phyloP scores from a whole-genome alignment of 1,140 invertebrate species.

The Whitmania pigra region DNA sequence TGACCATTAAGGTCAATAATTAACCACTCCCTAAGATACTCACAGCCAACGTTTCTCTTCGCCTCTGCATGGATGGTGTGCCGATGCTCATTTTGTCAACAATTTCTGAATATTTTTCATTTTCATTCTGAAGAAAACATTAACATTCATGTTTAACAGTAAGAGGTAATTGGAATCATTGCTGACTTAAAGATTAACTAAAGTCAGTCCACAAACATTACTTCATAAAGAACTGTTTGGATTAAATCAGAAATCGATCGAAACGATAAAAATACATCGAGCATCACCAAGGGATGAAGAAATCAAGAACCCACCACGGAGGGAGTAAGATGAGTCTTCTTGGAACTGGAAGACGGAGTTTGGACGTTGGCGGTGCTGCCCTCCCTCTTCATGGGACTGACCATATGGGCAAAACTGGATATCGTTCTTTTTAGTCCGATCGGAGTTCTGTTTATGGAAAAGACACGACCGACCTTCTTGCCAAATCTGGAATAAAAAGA shows the following conservation, averaged over 20 bases:
- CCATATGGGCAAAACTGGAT: conserved; percentile 57
- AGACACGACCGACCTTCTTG: conserved; percentile 71
- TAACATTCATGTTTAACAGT: not conserved
- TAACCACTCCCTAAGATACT: not conserved
- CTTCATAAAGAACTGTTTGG: too few relatives aligned
- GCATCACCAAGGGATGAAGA: conserved; percentile 32
- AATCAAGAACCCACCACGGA: conserved; percentile 24
- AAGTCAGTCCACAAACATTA: too few relatives aligned
- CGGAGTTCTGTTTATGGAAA: conserved; percentile 86
- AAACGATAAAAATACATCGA: not conserved
- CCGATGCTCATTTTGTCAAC: conserved; percentile 20
- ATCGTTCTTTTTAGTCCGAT: conserved; percentile 80
- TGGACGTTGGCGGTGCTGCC: not conserved
- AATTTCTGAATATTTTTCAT: conserved; percentile 18
- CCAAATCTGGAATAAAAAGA: conserved; percentile 40
- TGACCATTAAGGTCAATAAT: not conserved
- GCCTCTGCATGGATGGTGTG: conserved; percentile 11
- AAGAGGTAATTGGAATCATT: not conserved
- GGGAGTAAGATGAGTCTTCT: not conserved
- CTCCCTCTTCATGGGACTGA: conserved; percentile 31
- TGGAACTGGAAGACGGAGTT: conserved; percentile 15
- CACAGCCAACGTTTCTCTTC: conserved; percentile 18
- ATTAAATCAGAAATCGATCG: not conserved
- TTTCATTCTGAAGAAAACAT: not conserved
- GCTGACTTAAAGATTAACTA: too few relatives aligned